phyloP scores from a whole-genome alignment of 2,797 vertebrate species.

The Falco biarmicus region DNA sequence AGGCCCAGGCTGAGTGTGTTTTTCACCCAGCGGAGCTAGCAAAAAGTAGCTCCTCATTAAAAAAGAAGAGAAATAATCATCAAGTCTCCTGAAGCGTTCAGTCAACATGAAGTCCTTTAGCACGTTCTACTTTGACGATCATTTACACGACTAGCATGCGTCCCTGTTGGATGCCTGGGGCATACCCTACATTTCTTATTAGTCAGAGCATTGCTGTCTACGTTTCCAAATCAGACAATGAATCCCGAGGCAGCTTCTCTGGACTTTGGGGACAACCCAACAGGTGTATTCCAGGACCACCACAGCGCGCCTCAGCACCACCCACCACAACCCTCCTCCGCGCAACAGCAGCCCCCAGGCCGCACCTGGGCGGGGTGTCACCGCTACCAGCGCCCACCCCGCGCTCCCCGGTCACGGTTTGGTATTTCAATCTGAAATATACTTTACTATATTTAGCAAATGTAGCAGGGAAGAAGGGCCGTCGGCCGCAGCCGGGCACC shows the following conservation, averaged over 20 bases:
- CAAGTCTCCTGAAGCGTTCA: too few species aligned
- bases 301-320: accelerated
- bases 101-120: background rate
- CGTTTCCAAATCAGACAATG: background rate
- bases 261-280: too few species aligned
- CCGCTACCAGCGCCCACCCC: background rate
- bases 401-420: accelerated
- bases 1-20: background rate
- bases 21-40: background rate
- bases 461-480: too few species aligned
- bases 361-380: accelerated
- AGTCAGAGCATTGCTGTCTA: accelerated
- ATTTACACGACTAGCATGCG: accelerated
- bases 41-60: background rate
- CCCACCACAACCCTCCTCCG: accelerated
- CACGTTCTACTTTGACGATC: background rate
- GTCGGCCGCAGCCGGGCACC: background rate
- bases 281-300: background rate
- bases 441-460: too few species aligned
- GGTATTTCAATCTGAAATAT: background rate
- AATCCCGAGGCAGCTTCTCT: too few species aligned
- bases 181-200: accelerated
- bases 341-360: background rate
- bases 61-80: background rate
- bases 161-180: accelerated